Evolutionary conservation across 2,888 invertebrate genomes (phyloP).

Genomic region (Zelleria hepariella): DNA sequence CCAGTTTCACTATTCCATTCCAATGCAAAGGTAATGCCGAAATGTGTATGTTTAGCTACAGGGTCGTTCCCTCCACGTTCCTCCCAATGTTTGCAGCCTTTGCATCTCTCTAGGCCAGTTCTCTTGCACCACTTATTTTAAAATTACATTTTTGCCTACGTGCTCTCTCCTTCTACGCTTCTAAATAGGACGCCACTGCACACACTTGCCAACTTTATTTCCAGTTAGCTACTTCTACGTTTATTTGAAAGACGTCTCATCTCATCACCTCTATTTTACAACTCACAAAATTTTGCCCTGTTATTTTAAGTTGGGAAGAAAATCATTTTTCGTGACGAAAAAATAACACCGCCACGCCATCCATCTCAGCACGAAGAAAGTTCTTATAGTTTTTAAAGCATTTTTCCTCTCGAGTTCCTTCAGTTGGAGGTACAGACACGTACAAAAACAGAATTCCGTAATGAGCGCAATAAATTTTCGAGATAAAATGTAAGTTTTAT

Average conservation of each 20-base stretch:
- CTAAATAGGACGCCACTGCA: conserved; percentile 8
- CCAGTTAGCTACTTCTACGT: too few relatives aligned
- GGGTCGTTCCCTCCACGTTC: background rate
- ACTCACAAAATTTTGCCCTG: background rate
- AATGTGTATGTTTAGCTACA: background rate
- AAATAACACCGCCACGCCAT: background rate
- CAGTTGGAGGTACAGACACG: background rate
- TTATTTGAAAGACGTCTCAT: background rate
- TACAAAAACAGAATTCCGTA: conserved; percentile 12
- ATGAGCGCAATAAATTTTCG: background rate
- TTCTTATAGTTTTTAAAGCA: background rate
- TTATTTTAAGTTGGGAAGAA: background rate
- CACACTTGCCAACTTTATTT: too few relatives aligned
- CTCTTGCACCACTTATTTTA: conserved; percentile 18
- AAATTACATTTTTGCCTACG: conserved; percentile 24
- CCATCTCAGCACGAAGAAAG: background rate
- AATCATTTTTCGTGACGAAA: background rate
- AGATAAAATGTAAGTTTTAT: background rate
- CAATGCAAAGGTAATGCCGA: background rate
- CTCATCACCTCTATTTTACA: too few relatives aligned
- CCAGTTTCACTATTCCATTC: background rate
- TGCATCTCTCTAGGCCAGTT: conserved; percentile 1
- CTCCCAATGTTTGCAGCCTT: conserved; percentile 10
- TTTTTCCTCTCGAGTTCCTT: background rate
- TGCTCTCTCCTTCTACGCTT: conserved; percentile 15